These are phyloP conservation scores for Sminthurides aquaticus DNA, from an alignment of 2,888 invertebrate species.

Conservation along the genomic window DNA sequence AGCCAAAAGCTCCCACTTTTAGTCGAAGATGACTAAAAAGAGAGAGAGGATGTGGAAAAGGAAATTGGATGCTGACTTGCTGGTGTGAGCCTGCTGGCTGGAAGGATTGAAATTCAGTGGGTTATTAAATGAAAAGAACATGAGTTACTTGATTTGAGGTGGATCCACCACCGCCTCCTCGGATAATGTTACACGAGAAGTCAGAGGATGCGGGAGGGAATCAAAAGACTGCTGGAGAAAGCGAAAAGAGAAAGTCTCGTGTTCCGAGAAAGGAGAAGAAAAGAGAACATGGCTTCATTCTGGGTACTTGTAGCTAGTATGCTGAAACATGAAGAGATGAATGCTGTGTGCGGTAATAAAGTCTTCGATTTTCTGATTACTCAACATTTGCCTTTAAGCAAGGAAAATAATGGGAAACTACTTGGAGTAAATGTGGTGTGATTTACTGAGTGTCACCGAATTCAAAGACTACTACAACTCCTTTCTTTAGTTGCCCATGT, in stretches of 20 bases:
- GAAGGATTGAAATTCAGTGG: background rate
- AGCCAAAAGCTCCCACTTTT: too few relatives aligned
- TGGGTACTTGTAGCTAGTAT: too few relatives aligned
- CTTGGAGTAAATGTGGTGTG: background rate
- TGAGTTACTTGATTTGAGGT: background rate
- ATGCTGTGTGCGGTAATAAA: background rate
- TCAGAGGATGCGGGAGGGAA: too few relatives aligned
- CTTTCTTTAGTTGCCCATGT: background rate
- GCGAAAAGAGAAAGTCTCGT: too few relatives aligned
- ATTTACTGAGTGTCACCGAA: background rate
- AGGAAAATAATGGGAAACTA: background rate
- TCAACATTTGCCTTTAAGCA: background rate
- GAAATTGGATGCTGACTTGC: background rate
- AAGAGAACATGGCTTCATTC: too few relatives aligned
- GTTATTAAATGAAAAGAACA: background rate
- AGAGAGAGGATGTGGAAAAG: too few relatives aligned
- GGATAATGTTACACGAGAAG: background rate
- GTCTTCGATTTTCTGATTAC: background rate
- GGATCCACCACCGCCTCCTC: background rate
- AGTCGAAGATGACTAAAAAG: too few relatives aligned
- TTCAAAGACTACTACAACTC: background rate
- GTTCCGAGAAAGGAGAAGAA: too few relatives aligned
- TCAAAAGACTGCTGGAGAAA: too few relatives aligned
- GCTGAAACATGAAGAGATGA: too few relatives aligned
- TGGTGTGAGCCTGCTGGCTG: background rate